phyloP scores from a whole-genome alignment of 1,140 invertebrate genomes.

The Glomeris maerens region DNA sequence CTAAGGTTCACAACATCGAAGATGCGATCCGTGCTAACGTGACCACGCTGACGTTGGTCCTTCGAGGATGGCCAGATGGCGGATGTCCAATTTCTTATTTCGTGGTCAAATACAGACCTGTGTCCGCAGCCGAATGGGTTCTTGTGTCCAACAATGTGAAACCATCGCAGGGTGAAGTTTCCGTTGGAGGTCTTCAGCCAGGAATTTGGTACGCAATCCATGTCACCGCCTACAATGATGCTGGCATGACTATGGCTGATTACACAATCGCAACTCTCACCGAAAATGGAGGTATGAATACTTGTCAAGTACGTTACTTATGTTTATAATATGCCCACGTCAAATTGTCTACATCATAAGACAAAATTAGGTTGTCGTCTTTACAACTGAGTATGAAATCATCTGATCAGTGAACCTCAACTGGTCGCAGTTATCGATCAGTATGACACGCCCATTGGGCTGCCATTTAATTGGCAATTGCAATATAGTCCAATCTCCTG shows the following conservation, averaged over 20 bases:
- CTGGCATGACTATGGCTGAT: conserved; percentile 83
- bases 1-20: conserved; percentile 70
- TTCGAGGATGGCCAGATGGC: conserved; percentile 84
- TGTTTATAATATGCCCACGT: no score
- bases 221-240: conserved; percentile 89
- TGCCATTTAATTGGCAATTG: no score
- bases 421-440: no score
- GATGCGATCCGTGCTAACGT: conserved; percentile 82
- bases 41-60: conserved; percentile 67
- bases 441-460: no score
- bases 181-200: conserved; percentile 75
- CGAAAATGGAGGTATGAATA: conserved; percentile 65
- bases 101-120: conserved; percentile 87
- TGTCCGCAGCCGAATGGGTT: conserved; percentile 58
- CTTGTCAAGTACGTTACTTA: no score
- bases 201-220: conserved; percentile 78
- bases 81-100: conserved; percentile 92
- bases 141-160: conserved; percentile 85
- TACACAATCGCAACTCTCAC: conserved; percentile 92
- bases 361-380: no score
- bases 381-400: no score
- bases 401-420: no score
- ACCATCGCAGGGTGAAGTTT: conserved; percentile 65
- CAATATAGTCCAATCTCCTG: no score
- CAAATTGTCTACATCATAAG: no score